phyloP scores from a whole-genome alignment of 2,888 invertebrate genomes.

The Autographa gamma region DNA sequence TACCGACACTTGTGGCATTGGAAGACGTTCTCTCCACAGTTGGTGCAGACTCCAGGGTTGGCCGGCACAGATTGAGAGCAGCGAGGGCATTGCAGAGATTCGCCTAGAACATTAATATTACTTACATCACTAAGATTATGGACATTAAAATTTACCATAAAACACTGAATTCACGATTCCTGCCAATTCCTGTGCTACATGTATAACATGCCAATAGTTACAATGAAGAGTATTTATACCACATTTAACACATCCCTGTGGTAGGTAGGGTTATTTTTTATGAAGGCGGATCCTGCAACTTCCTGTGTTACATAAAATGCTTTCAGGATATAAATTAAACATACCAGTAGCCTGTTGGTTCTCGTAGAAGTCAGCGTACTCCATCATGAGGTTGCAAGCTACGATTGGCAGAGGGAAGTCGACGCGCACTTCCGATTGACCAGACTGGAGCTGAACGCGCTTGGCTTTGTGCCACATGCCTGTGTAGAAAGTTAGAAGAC shows the following conservation, averaged over 20 bases:
- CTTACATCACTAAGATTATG: no score
- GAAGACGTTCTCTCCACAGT: slow-evolving; percentile 99
- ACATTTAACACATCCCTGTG: no score
- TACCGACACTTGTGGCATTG: slow-evolving; percentile 99
- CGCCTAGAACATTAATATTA: slow-evolving; percentile 77
- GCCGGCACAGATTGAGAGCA: slow-evolving; percentile 99
- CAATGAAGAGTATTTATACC: no score
- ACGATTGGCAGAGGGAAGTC: slow-evolving; percentile 99
- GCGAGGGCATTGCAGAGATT: slow-evolving; percentile 98
- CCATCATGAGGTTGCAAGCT: slow-evolving; percentile 99
- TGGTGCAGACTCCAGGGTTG: slow-evolving; percentile 98
- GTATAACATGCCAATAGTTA: no score
- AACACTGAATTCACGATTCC: no score
- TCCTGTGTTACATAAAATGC: no score
- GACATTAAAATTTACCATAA: no score
- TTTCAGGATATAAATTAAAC: slow-evolving; percentile 5
- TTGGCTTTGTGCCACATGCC: slow-evolving; percentile 99
- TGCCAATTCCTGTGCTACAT: no score
- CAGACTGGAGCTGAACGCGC: slow-evolving; percentile 95
- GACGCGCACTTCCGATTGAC: slow-evolving; percentile 98
- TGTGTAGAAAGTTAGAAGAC: slow-evolving; percentile 41
- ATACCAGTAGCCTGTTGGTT: slow-evolving; percentile 96
- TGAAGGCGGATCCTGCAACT: no score
- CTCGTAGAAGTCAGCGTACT: slow-evolving; percentile 99
- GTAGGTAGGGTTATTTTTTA: no score